A percentile compares a stretch with the other conserved stretches of the same genome.
Conservation (phyloP, 1,140 invertebrate species). For the Aphaenogaster floridana region DNA sequence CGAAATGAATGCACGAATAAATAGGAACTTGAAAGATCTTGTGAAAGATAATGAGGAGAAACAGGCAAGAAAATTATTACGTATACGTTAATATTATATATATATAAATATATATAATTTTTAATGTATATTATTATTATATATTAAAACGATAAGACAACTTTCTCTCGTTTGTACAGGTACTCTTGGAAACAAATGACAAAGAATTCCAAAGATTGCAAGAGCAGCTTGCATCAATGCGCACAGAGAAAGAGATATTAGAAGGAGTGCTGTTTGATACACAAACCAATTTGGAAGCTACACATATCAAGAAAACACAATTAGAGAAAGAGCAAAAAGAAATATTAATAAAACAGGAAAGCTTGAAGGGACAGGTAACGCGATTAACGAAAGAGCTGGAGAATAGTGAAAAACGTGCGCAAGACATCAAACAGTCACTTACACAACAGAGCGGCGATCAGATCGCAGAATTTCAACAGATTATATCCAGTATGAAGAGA, state of each 20-base stretch:
- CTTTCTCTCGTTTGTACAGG: constrained; percentile 84
- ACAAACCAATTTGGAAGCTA: constrained; percentile 92
- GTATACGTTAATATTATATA: background rate
- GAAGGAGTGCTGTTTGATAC: constrained; percentile 94
- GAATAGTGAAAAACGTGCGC: constrained; percentile 90
- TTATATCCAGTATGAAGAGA: constrained; percentile 91
- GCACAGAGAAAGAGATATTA: constrained; percentile 93
- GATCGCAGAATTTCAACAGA: constrained; percentile 92
- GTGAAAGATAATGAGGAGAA: constrained; percentile 94
- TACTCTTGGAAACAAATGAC: constrained; percentile 91
- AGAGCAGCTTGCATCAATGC: constrained; percentile 91
- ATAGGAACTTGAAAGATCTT: constrained; percentile 92
- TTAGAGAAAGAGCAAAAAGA: constrained; percentile 93
- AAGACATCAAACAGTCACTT: constrained; percentile 91
- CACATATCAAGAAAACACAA: constrained; percentile 90
- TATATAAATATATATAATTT: constrained; percentile 42
- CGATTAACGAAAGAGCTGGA: constrained; percentile 92
- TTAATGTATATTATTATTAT: background rate
- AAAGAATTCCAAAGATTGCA: constrained; percentile 93
- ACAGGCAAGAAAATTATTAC: constrained; percentile 86
- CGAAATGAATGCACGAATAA: constrained; percentile 92
- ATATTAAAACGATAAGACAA: constrained; percentile 54
- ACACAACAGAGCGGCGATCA: constrained; percentile 91
- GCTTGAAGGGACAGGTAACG: constrained; percentile 89
- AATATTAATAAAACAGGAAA: constrained; percentile 91